Conservation (phyloP, 2,797 vertebrate genomes). For the Smutsia temminckii region DNA sequence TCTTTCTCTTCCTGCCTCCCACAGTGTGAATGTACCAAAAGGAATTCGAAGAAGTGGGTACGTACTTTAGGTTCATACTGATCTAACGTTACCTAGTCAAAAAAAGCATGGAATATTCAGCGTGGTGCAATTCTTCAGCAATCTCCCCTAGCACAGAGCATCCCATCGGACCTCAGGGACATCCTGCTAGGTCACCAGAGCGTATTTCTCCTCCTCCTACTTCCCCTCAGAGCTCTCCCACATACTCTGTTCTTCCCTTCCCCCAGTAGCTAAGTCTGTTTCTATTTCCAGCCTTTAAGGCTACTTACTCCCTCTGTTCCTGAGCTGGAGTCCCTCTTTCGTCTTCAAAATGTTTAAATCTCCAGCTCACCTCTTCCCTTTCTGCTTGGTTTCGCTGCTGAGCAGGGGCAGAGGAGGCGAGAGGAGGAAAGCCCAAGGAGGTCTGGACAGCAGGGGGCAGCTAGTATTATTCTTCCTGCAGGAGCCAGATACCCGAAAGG, state of each 20-base stretch:
- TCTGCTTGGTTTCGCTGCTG: background rate
- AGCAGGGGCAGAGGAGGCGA: background rate
- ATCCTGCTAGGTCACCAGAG: background rate
- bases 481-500: background rate
- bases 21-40: background rate
- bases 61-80: background rate
- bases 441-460: background rate
- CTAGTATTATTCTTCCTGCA: background rate
- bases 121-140: fast-evolving
- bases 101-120: background rate
- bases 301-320: background rate
- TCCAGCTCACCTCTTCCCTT: background rate
- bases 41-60: background rate
- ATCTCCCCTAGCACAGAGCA: background rate
- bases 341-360: background rate
- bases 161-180: background rate
- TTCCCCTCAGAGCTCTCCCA: background rate
- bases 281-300: background rate
- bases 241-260: background rate
- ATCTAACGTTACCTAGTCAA: background rate
- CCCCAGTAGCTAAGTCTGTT: background rate
- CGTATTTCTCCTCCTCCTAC: background rate
- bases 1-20: background rate
- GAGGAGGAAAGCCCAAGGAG: background rate
- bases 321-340: background rate